Percentiles rank a stretch among this genome's conserved stretches.
Conservation (phyloP, 1,140 invertebrate genomes). For the Eupeodes corollae region DNA sequence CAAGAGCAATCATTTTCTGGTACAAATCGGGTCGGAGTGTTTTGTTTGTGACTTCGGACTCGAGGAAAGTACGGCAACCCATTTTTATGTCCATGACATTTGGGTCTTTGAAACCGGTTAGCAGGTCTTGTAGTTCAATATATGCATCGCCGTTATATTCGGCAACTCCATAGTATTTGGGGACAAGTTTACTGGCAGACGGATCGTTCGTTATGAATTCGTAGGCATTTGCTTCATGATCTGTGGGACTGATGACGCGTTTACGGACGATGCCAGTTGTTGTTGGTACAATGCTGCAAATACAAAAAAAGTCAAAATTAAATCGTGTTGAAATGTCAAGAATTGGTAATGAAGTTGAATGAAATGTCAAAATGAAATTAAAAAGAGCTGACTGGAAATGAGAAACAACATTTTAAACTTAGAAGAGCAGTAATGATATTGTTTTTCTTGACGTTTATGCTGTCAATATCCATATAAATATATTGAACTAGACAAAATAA, state of each 20-base stretch:
- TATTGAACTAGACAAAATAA: too few species aligned
- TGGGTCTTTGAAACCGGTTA: slow-evolving; percentile 74
- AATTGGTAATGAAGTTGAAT: too few species aligned
- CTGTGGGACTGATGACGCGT: slow-evolving; percentile 60
- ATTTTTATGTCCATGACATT: slow-evolving; percentile 91
- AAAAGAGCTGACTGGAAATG: not conserved
- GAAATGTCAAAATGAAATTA: not conserved
- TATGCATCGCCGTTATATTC: slow-evolving; percentile 77
- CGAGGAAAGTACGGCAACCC: slow-evolving; percentile 84
- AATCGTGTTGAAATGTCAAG: not conserved
- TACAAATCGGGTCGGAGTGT: slow-evolving; percentile 68
- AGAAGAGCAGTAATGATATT: too few species aligned
- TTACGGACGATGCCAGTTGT: slow-evolving; percentile 92
- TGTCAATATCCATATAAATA: too few species aligned
- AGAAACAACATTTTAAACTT: too few species aligned
- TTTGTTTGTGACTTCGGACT: slow-evolving; percentile 82
- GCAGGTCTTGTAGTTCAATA: slow-evolving; percentile 80
- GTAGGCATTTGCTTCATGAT: slow-evolving; percentile 70
- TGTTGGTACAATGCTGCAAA: slow-evolving; percentile 72
- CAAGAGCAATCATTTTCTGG: slow-evolving; percentile 88
- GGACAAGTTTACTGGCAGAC: slow-evolving; percentile 63
- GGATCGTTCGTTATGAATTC: slow-evolving; percentile 66
- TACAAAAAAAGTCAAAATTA: slow-evolving; percentile 2
- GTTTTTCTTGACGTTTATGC: too few species aligned
- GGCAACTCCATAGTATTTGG: slow-evolving; percentile 76